Base-by-base conservation (phyloP, 2,888 invertebrate genomes). In the Tinea trinotella region DNA sequence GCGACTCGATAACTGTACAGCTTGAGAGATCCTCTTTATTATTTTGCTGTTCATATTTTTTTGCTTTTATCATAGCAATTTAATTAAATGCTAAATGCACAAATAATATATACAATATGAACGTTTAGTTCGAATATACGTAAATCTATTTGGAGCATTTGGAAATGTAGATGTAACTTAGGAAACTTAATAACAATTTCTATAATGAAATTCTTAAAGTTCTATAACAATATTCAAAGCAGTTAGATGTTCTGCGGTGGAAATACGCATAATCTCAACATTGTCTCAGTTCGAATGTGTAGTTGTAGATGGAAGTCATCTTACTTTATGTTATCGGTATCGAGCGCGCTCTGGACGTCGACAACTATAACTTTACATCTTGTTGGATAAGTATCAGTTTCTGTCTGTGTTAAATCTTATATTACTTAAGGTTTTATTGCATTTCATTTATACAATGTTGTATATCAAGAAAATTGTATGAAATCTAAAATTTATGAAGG, bases 361-460 rank as follows among this genome's bases (percentile, higher is more conserved):
- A 19, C 17, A 46, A 46, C 18, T 46, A 9, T 19, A 18, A 19
- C 40, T 40, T 10, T 46, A 46, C 46, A 46, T 46, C 46, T 17
- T 19, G 46, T 19, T 15, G 19, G 46, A 19, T 40, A 40, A 40
- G 40, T 12, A 40, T 46, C 46, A 46, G 19, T 19, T 46, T 19
- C 46, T 3, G n/a, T 19, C n/a, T 4, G 18, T 46, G 6, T 46
- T 46, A 19, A 15, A 40, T 3, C 13, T 1, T 40, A 15, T 40
- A 40, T 17, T 7, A 7, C 7, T 30, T 30, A 2, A 4, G 30
- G n/a, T 30, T 30, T 2, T 7, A 7, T 30, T 30, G n/a, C n/a
- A n/a, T n/a, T n/a, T n/a, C n/a, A n/a, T n/a, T n/a, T n/a, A n/a
- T n/a, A n/a, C n/a, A n/a, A n/a, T n/a, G n/a, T n/a, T n/a, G n/a